phyloP scores from a whole-genome alignment of 2,797 vertebrate species.

The Telmatherina bonti region DNA sequence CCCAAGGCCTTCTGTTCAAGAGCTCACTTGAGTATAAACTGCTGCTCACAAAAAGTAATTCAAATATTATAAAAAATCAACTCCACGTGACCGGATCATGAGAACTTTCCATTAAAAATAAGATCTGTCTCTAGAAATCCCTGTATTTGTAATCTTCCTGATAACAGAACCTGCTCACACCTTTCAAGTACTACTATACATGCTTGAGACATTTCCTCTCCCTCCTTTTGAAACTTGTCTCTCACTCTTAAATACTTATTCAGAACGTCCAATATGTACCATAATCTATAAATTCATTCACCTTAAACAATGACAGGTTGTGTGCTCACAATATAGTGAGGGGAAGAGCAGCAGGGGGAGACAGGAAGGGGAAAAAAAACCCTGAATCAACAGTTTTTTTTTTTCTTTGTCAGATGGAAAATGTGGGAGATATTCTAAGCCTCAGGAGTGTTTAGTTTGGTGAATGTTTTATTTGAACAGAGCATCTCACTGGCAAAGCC shows the following conservation, averaged over 20 bases:
- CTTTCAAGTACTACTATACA: conserved; percentile 25
- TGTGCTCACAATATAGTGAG: conserved; percentile 45
- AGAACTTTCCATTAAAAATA: conserved; percentile 20
- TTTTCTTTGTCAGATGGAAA: conserved; percentile 57
- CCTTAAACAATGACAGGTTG: conserved; percentile 58
- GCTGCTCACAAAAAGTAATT: conserved; percentile 71
- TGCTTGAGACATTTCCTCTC: conserved; percentile 12
- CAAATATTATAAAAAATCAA: conserved; percentile 59
- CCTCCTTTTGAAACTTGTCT: conserved; percentile 49
- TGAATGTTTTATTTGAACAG: conserved; percentile 74
- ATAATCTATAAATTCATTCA: conserved; percentile 65
- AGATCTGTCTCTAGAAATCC: conserved; percentile 13
- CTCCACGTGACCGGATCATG: conserved; percentile 18
- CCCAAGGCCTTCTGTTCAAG: conserved; percentile 67
- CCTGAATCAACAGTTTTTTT: conserved; percentile 72
- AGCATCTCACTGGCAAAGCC: conserved; percentile 59
- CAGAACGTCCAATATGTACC: conserved; percentile 56
- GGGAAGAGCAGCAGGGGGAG: conserved; percentile 24
- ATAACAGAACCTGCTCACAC: conserved; percentile 42
- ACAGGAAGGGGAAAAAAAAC: conserved; percentile 37
- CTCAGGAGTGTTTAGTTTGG: conserved; percentile 68
- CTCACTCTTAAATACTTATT: conserved; percentile 75
- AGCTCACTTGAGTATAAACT: conserved; percentile 75
- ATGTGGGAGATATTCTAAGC: conserved; percentile 69
- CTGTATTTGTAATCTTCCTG: conserved; percentile 27